These are phyloP conservation scores for Heterotis niloticus DNA, from an alignment of 2,113 vertebrate genomes.

Conservation along the genomic window DNA sequence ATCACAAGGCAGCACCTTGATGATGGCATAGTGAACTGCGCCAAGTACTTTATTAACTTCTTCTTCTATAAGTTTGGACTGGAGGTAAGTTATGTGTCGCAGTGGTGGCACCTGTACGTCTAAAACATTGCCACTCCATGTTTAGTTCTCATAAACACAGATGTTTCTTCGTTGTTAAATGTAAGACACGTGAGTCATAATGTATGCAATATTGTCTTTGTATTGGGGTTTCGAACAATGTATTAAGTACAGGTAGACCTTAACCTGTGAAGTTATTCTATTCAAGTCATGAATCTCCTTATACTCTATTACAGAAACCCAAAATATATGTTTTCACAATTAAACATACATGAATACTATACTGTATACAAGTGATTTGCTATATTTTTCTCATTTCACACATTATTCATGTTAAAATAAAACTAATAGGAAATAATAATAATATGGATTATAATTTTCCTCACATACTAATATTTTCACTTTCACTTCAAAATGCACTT, in stretches of 20 bases:
- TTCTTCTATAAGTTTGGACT: slow-evolving; percentile 99
- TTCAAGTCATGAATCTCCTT: too few species aligned
- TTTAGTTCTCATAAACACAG: too few species aligned
- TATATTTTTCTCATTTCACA: neutral
- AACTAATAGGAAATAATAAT: neutral
- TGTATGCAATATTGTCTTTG: neutral
- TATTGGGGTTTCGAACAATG: neutral
- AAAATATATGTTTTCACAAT: too few species aligned
- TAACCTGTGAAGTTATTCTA: too few species aligned
- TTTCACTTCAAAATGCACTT: neutral
- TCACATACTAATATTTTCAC: neutral
- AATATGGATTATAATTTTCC: neutral
- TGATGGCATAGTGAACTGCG: slow-evolving; percentile 82
- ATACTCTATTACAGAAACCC: too few species aligned
- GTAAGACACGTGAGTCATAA: too few species aligned
- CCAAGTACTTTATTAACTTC: slow-evolving; percentile 96
- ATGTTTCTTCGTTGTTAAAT: neutral
- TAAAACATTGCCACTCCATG: neutral
- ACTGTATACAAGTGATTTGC: too few species aligned
- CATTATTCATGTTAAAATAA: neutral
- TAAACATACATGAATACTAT: too few species aligned
- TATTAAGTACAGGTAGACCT: too few species aligned
- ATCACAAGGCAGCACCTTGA: slow-evolving; percentile 90
- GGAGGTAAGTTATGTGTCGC: slow-evolving; percentile 66
- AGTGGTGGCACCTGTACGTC: neutral